A percentile compares a stretch with the other conserved stretches of the same genome.
Conservation (phyloP, 2,113 vertebrate species). For the Chloebia gouldiae region DNA sequence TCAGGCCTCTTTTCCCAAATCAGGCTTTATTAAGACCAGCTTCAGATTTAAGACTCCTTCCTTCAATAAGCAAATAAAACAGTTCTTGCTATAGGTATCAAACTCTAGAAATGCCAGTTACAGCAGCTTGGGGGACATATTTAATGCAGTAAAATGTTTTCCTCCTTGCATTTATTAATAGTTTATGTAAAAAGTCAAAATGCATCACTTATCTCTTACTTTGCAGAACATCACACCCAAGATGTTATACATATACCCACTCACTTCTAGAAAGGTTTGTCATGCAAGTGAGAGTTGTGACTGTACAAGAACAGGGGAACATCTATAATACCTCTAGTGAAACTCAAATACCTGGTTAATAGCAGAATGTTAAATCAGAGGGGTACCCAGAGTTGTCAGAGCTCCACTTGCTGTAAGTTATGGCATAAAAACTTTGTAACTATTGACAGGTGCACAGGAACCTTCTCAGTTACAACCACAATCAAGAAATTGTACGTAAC, state of each 20-base stretch:
- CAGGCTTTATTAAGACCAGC: not conserved
- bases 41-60: not conserved
- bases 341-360: slow-evolving; percentile 68
- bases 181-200: slow-evolving; percentile 51
- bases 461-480: not conserved
- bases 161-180: slow-evolving; percentile 51
- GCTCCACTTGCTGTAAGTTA: slow-evolving; percentile 64
- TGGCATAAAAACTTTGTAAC: slow-evolving; percentile 60
- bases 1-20: slow-evolving; percentile 19
- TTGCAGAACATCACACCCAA: slow-evolving; percentile 54
- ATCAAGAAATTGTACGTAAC: not conserved
- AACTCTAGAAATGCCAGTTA: not conserved
- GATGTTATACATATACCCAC: slow-evolving; percentile 37
- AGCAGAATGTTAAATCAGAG: slow-evolving; percentile 57
- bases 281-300: slow-evolving; percentile 74
- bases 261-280: slow-evolving; percentile 59
- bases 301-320: slow-evolving; percentile 61
- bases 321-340: slow-evolving; percentile 61
- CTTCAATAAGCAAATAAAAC: not conserved
- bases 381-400: not conserved
- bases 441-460: slow-evolving; percentile 71
- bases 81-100: not conserved
- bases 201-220: slow-evolving; percentile 43
- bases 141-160: slow-evolving; percentile 34
- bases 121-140: slow-evolving; percentile 30